Percentiles rank a stretch among this genome's conserved stretches.
These are phyloP conservation scores for Margarornis squamiger DNA, from an alignment of 2,797 vertebrate species.

Conservation along the genomic window DNA sequence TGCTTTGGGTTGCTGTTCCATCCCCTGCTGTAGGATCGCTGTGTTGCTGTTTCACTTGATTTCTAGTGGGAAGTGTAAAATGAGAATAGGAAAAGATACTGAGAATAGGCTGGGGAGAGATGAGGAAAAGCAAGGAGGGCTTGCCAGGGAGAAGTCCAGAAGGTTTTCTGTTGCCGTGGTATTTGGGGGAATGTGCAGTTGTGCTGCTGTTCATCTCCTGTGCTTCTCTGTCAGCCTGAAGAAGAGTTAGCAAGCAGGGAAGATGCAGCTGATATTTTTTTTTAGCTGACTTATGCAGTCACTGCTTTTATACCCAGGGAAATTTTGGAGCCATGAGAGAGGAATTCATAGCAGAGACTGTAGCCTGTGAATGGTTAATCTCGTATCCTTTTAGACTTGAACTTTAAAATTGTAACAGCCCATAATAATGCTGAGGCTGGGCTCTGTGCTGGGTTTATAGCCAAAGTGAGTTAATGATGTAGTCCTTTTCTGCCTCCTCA, in stretches of 20 bases:
- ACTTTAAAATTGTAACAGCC: neutral
- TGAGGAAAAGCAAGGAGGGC: neutral
- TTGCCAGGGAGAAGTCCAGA: neutral
- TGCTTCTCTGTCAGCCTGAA: neutral
- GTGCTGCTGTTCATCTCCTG: rapidly evolving
- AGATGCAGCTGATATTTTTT: neutral
- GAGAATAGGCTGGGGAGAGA: neutral
- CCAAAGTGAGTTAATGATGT: neutral
- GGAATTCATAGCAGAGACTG: neutral
- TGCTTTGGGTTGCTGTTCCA: neutral
- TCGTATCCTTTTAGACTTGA: neutral
- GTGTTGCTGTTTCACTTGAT: neutral
- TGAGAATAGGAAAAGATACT: neutral
- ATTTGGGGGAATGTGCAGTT: neutral
- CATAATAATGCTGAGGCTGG: neutral
- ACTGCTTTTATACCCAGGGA: neutral
- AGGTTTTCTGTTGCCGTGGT: neutral
- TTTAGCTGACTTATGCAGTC: neutral
- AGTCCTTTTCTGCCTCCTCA: neutral
- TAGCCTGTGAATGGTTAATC: neutral
- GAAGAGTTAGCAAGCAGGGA: neutral
- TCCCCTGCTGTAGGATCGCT: neutral
- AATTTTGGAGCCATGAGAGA: neutral
- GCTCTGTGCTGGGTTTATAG: constrained; percentile 27
- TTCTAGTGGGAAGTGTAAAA: neutral